A percentile compares a stretch with the other conserved stretches of the same genome.
Evolutionary conservation across 2,797 vertebrate genomes (phyloP).

Genomic region (Babyrousa celebensis): DNA sequence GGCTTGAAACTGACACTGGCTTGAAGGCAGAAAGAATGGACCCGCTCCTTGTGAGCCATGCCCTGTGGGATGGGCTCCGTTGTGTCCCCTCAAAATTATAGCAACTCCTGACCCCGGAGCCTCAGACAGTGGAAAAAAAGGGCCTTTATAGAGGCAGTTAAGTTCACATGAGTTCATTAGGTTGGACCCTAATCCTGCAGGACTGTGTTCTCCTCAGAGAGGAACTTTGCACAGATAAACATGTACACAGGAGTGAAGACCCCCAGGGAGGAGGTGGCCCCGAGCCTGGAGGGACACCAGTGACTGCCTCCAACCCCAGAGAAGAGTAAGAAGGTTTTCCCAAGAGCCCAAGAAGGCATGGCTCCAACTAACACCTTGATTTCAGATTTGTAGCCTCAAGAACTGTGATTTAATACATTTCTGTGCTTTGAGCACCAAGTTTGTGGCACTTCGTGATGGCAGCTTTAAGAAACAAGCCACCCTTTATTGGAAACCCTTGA

Average conservation of each 20-base stretch:
- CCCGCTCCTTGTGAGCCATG: background rate
- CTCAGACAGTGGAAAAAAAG: background rate
- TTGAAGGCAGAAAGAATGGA: background rate
- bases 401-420: background rate
- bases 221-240: background rate
- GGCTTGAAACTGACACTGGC: background rate
- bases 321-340: background rate
- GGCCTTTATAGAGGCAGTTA: background rate
- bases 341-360: background rate
- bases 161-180: background rate
- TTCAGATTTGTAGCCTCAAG: background rate
- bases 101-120: background rate
- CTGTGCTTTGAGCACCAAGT: background rate
- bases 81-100: background rate
- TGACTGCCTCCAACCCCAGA: background rate
- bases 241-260: background rate
- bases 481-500: background rate
- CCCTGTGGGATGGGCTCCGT: background rate
- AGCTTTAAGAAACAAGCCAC: background rate
- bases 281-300: accelerated
- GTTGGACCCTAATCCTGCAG: background rate
- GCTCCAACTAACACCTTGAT: background rate
- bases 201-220: background rate
- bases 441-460: background rate
- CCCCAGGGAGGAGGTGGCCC: background rate